Evolutionary conservation across 2,113 vertebrate genomes (phyloP).

Genomic region (Microcebus lehilahytsara): DNA sequence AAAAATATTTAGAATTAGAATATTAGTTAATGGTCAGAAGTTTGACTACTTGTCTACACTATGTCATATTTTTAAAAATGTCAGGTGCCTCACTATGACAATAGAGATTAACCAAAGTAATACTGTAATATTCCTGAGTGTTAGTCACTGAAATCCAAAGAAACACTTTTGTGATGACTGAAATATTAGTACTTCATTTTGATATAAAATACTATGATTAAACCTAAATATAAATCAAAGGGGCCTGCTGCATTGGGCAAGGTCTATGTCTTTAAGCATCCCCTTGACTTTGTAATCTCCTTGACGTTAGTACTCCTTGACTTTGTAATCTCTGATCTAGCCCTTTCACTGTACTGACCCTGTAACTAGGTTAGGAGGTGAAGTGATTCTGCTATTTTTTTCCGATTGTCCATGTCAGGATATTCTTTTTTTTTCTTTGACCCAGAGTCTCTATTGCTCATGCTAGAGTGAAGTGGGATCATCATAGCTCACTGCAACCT

Average conservation of each 20-base stretch:
- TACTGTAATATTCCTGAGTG: not conserved
- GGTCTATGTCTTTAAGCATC: not conserved
- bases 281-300: not conserved
- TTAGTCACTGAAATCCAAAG: not conserved
- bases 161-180: not conserved
- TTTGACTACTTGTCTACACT: not conserved
- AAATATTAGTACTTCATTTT: not conserved
- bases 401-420: not conserved
- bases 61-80: not conserved
- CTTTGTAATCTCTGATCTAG: not conserved
- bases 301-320: not conserved
- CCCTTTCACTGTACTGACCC: not conserved
- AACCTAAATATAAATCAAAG: not conserved
- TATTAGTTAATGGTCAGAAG: not conserved
- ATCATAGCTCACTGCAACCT: no score
- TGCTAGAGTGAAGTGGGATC: no score
- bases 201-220: not conserved
- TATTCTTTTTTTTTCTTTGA: not conserved
- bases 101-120: not conserved
- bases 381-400: not conserved
- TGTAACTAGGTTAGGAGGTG: not conserved
- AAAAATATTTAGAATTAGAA: not conserved
- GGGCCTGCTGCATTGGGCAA: not conserved
- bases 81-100: not conserved
- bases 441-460: no score